Base-by-base conservation (phyloP, 2,888 invertebrate species). In the Yponomeuta malinellus region DNA sequence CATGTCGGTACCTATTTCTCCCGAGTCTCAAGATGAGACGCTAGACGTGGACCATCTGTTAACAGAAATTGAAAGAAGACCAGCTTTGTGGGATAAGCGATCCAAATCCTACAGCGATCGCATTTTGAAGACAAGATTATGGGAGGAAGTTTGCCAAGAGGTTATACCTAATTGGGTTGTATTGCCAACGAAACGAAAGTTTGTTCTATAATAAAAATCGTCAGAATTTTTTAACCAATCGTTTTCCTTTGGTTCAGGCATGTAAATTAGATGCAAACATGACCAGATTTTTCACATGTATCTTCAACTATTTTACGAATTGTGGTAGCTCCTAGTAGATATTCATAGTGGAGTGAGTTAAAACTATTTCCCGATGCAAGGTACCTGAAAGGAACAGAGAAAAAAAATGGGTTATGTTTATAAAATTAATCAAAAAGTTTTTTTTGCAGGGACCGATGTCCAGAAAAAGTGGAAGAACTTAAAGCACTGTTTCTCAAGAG, bases 101-200 rank as follows among this genome's bases (percentile, higher is more conserved):
- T 37, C 68, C 10, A 68, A 68, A 68, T 68, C 68, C n/a, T 68
- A 68, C 48, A 68, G 68, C 48, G 68, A 68, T 68, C 68, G 68
- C 37, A 68, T 68, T 68, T 68, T 68, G 48, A 68, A 68, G 48
- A 68, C 68, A 68, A 5, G 68, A 23, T 68, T 23, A 43, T 48
- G 68, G 68, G 43, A 68, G 68, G 68, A 68, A 29, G 68, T 68
- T 37, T 68, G 68, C 37, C 68, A 68, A 68, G 37, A 68, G 15
- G 68, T 68, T 68, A 68, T 68, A 68, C 68, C 68, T 23, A 68
- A 68, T 15, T 68, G 48, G 68, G 68, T n/a, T 31, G 65, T 0
- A 33, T 33, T 33, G 33, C 33, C 33, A 33, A 33, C 33, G 33
- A 33, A 33, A 33, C 0, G 33, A 33, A 33, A 33, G 63, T 63